phyloP scores from a whole-genome alignment of 2,888 invertebrate genomes.

The Microctonus hyperodae region DNA sequence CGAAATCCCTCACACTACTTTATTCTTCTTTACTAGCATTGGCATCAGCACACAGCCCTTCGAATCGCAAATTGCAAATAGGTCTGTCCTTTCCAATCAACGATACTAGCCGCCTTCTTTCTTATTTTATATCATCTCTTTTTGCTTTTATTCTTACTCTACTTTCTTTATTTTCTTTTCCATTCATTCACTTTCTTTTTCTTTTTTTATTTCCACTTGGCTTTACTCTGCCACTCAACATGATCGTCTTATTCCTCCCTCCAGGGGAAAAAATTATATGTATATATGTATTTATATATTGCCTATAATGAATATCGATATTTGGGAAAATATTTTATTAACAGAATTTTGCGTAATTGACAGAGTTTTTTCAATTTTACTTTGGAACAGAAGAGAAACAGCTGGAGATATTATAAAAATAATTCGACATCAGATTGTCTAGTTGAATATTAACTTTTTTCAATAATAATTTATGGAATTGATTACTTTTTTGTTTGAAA shows the following conservation, averaged over 20 bases:
- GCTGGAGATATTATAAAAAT: conserved; percentile 52
- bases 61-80: conserved; percentile 55
- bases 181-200: conserved; percentile 23
- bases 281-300: neutral
- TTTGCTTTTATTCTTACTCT: conserved; percentile 3
- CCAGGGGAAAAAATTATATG: conserved; percentile 25
- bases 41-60: conserved; percentile 28
- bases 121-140: conserved; percentile 41
- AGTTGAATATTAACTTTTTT: neutral
- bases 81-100: conserved; percentile 58
- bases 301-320: conserved; percentile 57
- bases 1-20: conserved; percentile 20
- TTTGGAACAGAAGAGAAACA: conserved; percentile 40
- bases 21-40: conserved; percentile 32
- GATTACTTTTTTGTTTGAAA: neutral
- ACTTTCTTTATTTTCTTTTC: conserved; percentile 8
- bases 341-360: conserved; percentile 50
- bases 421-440: conserved; percentile 1
- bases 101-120: conserved; percentile 27
- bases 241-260: conserved; percentile 42
- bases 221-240: conserved; percentile 37
- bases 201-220: conserved; percentile 29
- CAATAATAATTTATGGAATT: neutral
- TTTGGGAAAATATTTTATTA: conserved; percentile 35
- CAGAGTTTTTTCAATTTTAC: conserved; percentile 49